Base-by-base conservation (phyloP, 2,888 invertebrate genomes). In the Callimorpha dominula region DNA sequence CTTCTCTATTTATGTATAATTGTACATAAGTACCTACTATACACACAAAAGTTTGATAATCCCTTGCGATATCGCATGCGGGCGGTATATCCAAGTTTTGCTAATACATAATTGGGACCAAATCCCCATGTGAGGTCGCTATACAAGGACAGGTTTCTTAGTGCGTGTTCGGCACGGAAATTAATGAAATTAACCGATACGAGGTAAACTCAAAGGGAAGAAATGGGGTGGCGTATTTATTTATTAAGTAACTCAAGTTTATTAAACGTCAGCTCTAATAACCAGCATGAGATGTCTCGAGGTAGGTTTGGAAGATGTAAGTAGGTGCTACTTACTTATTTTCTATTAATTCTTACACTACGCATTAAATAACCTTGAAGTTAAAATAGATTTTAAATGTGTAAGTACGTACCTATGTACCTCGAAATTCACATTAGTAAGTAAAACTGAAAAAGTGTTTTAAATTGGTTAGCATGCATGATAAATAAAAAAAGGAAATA, bases 51-150 rank as follows among this genome's bases (percentile, higher is more conserved):
- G 81, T 79, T 79, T 72, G 74, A 66, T 91, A 92, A 92, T 93
- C 93, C 92, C 87, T 85, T 77, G 84, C 85, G 88, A 85, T 86
- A 85, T 87, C 84, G 88, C 92, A 90, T 89, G 92, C 88, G 87
- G 85, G 84, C 88, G 89, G 89, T 90, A 90, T 90, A 90, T 85
- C 89, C 86, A 93, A 94, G 92, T 93, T 94, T 90, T 88, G 88
- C 89, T 92, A 92, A 92, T 93, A 93, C 91, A 92, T 94, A 94
- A 95, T 95, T 94, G 94, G 94, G 91, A 92, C 92, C 89, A 94
- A 93, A 93, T 94, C 94, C 94, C 93, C 88, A 92, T 92, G 87
- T 93, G 92, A 90, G 87, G 87, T 88, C 87, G 84, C 86, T 87
- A 86, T 86, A 90, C 87, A 90, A 91, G 91, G 93, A 91, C 92